These are phyloP conservation scores for Mimumesa dahlbomi DNA, from an alignment of 2,888 invertebrate species.

Conservation along the genomic window DNA sequence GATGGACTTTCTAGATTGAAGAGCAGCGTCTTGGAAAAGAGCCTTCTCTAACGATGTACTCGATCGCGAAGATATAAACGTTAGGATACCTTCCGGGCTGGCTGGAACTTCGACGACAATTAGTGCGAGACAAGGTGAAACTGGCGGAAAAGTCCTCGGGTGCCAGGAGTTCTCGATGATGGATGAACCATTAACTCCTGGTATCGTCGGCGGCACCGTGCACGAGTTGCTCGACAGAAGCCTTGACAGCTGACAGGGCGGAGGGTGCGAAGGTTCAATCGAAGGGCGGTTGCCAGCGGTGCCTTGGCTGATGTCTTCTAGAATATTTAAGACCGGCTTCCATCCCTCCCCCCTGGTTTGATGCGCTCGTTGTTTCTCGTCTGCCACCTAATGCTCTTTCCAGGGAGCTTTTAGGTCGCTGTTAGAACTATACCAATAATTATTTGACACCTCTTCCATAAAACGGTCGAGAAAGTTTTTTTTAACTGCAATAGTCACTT, in stretches of 20 bases:
- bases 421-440: neutral
- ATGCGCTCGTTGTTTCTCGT: conserved; percentile 49
- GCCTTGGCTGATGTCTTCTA: conserved; percentile 65
- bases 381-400: conserved; percentile 42
- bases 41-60: no score
- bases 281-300: conserved; percentile 50
- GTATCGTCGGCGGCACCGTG: conserved; percentile 26
- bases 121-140: conserved; percentile 39
- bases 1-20: no score
- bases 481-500: no score
- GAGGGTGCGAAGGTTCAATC: conserved; percentile 61
- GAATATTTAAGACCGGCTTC: conserved; percentile 67
- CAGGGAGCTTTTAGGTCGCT: neutral
- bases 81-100: neutral
- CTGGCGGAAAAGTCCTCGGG: conserved; percentile 35
- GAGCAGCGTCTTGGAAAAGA: no score
- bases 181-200: conserved; percentile 56
- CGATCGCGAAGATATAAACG: no score
- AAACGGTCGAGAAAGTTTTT: no score
- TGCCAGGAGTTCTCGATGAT: conserved; percentile 46
- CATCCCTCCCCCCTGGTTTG: conserved; percentile 45
- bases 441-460: no score
- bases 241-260: conserved; percentile 61
- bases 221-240: conserved; percentile 45
- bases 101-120: conserved; percentile 33